Conservation (phyloP, 2,888 invertebrate species). For the Drosophila pseudotalamancana region DNA sequence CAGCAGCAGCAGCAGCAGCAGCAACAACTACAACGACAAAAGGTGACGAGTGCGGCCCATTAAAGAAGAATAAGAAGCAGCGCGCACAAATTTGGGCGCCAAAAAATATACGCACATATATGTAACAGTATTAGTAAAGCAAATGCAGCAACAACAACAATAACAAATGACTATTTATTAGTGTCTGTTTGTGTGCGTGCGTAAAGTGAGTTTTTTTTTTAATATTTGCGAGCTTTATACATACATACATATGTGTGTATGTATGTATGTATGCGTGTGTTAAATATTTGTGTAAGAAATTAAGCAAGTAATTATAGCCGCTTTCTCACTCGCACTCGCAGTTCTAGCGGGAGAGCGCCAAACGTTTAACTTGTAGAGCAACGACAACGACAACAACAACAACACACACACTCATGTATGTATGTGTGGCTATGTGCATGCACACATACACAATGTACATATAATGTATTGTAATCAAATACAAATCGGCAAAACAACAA, state of each 20-base stretch:
- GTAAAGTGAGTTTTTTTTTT: constrained; percentile 2
- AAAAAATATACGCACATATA: constrained; percentile 28
- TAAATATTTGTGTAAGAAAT: constrained; percentile 40
- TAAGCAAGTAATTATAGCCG: constrained; percentile 57
- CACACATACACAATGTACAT: constrained; percentile 11
- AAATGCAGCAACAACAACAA: constrained; percentile 19
- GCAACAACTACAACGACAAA: constrained; percentile 31
- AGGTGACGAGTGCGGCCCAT: constrained; percentile 64
- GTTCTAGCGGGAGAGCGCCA: constrained; percentile 9
- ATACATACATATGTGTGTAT: too few species aligned
- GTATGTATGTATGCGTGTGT: constrained; percentile 18
- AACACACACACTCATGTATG: too few species aligned
- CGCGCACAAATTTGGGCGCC: constrained; percentile 64
- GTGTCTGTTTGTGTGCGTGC: constrained; percentile 17
- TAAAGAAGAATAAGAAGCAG: constrained; percentile 24
- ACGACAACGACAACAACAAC: constrained; percentile 20
- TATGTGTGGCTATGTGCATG: not conserved
- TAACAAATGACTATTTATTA: constrained; percentile 6
- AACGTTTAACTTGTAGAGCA: constrained; percentile 26
- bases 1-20: constrained; percentile 12
- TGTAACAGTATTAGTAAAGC: constrained; percentile 34
- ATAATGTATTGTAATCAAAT: constrained; percentile 62
- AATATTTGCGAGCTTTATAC: constrained; percentile 14
- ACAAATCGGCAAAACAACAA: constrained; percentile 66
- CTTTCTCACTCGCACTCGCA: constrained; percentile 13